Evolutionary conservation across 2,888 invertebrate species (phyloP), one percentile per base, ranked within the genome.

Genomic region (Temnothorax rugatulus): DNA sequence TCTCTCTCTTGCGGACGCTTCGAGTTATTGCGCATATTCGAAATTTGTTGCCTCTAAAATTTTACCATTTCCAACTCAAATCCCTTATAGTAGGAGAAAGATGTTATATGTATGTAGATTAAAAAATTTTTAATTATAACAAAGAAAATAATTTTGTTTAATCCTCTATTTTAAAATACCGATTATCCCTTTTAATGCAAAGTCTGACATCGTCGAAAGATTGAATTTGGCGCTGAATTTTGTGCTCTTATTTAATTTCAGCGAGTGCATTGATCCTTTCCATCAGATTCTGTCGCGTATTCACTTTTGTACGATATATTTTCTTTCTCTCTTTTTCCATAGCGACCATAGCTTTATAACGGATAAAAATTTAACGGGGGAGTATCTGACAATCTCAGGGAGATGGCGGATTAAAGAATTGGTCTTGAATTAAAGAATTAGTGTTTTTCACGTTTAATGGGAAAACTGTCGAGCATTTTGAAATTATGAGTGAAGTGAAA

Each of bases 221-320:
- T 74, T 44, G n/a, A 74, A 74, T 74, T 44, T 74, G n/a, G 25
- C 41, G 41, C 13, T 41, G 8, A 74, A 61, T 74, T 61, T 41
- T n/a, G 41, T n/a, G 15, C 13, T 29, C 18, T 74, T 73, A 57
- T 57, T 73, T 74, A 61, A 74, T 74, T 61, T 59, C 29, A 44
- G n/a, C 25, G 8, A 74, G 44, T 44, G 29, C 41, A 71, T 54
- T 38, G 41, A 57, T 73, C 25, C 21, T 21, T 73, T 47, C 18
- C 11, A 21, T 73, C 21, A 4, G 13, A 41, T n/a, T 74, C 29
- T 29, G 13, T 61, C 57, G 41, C 18, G 44, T 44, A 74, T 74
- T 74, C 7, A 41, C 25, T 73, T 41, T 59, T n/a, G 13, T 29
- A 57, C 25, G 41, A n/a, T 44, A 29, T 44, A 59, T 25, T 73